These are phyloP conservation scores for Cassiopea andromeda DNA, from an alignment of 30 jellyfish, hydroid and myxozoan genomes.

Conservation along the genomic window DNA sequence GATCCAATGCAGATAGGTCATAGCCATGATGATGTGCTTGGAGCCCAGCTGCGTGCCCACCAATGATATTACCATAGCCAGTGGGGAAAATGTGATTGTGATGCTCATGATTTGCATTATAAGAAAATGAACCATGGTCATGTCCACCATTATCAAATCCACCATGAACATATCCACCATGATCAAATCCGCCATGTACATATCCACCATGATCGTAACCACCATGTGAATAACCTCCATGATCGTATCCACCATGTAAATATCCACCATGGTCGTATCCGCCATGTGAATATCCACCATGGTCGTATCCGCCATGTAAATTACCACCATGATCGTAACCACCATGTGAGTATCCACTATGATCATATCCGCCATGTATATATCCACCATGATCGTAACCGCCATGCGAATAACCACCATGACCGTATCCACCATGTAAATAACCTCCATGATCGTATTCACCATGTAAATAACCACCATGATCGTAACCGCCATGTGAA, in stretches of 20 bases:
- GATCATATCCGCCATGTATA: slow-evolving; percentile 33
- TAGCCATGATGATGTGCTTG: slow-evolving; percentile 56
- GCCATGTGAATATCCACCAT: slow-evolving; percentile 24
- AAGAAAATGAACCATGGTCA: neutral
- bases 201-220: slow-evolving; percentile 26
- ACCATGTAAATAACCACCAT: slow-evolving; percentile 7
- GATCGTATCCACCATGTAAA: slow-evolving; percentile 22
- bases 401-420: slow-evolving; percentile 22
- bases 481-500: neutral
- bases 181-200: slow-evolving; percentile 12
- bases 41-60: slow-evolving; percentile 61
- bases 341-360: slow-evolving; percentile 22
- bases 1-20: slow-evolving; percentile 39
- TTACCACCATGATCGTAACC: neutral
- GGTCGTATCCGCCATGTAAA: slow-evolving; percentile 34
- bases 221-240: slow-evolving; percentile 29
- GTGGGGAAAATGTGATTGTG: slow-evolving; percentile 37
- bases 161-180: slow-evolving; percentile 46
- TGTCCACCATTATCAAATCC: slow-evolving; percentile 7
- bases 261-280: slow-evolving; percentile 31
- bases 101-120: slow-evolving; percentile 6
- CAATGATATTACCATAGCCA: slow-evolving; percentile 53
- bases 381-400: slow-evolving; percentile 6
- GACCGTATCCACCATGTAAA: slow-evolving; percentile 19
- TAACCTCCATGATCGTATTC: neutral